Evolutionary conservation across 2,797 vertebrate genomes (phyloP).

Genomic region (Thunnus albacares): DNA sequence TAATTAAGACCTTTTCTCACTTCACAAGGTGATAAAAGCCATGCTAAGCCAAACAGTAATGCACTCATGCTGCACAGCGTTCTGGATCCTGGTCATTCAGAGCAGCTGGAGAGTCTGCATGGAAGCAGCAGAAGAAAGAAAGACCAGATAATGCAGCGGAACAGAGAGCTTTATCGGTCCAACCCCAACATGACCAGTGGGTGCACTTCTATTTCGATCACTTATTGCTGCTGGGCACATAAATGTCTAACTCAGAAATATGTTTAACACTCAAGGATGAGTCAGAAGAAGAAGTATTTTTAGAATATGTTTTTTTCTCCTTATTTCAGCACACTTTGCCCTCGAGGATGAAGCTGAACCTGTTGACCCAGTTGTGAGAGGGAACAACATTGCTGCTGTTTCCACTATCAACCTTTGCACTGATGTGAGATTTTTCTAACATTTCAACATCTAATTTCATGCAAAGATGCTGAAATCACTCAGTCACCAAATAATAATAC

Average conservation of each 20-base stretch:
- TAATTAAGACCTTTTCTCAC: conserved; percentile 55
- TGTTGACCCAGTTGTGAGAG: conserved; percentile 74
- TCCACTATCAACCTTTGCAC: conserved; percentile 91
- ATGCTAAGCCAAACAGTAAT: conserved; percentile 83
- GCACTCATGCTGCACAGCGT: conserved; percentile 83
- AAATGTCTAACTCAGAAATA: conserved; percentile 17
- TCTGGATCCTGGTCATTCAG: conserved; percentile 82
- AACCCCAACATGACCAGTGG: conserved; percentile 93
- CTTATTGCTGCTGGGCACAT: neutral
- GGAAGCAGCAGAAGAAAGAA: conserved; percentile 85
- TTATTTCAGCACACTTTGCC: conserved; percentile 81
- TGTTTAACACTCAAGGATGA: conserved; percentile 3
- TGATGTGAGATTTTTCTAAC: conserved; percentile 83
- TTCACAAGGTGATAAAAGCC: conserved; percentile 75
- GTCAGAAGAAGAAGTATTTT: conserved; percentile 19
- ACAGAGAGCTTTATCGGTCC: conserved; percentile 91
- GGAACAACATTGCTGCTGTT: conserved; percentile 86
- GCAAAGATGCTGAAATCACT: neutral
- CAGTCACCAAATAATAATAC: neutral
- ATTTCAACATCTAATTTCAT: neutral
- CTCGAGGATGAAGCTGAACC: conserved; percentile 86
- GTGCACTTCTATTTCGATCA: conserved; percentile 45
- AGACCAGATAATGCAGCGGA: conserved; percentile 89
- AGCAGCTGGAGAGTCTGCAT: conserved; percentile 83
- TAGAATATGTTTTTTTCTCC: conserved; percentile 17